Evolutionary conservation across 1,140 invertebrate species (phyloP).

Genomic region (Adelges cooleyi): DNA sequence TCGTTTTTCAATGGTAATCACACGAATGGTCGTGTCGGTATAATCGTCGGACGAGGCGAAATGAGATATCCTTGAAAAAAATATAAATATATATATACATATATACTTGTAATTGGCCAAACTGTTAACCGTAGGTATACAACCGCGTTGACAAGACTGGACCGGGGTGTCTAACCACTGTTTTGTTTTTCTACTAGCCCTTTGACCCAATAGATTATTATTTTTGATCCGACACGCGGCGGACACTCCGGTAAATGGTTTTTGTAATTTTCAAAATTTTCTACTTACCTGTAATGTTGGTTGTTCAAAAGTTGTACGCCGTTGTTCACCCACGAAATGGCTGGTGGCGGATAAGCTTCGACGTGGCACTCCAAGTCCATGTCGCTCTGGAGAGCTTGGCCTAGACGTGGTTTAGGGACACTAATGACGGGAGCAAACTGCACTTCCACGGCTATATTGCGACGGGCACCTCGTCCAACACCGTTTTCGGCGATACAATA

Average conservation of each 20-base stretch:
- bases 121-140: too few relatives aligned
- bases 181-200: too few relatives aligned
- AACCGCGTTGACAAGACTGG: too few relatives aligned
- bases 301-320: conserved; percentile 68
- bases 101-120: too few relatives aligned
- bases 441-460: conserved; percentile 81
- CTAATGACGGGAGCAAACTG: conserved; percentile 77
- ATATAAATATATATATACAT: too few relatives aligned
- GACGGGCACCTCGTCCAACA: conserved; percentile 66
- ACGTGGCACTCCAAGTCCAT: conserved; percentile 87
- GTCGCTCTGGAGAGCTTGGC: conserved; percentile 80
- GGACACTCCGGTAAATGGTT: not conserved
- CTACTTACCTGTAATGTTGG: conserved; percentile 66
- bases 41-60: conserved; percentile 82
- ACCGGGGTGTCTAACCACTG: too few relatives aligned
- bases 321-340: conserved; percentile 77
- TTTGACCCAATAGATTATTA: too few relatives aligned
- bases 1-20: conserved; percentile 80
- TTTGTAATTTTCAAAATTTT: too few relatives aligned
- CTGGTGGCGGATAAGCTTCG: conserved; percentile 81
- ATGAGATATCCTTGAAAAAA: conserved; percentile 58
- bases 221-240: too few relatives aligned
- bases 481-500: conserved; percentile 89
- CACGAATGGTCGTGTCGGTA: conserved; percentile 73
- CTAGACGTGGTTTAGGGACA: conserved; percentile 63